These are phyloP conservation scores for Zelostemma sp. DNA, from an alignment of 1,140 invertebrate genomes.

Conservation along the genomic window DNA sequence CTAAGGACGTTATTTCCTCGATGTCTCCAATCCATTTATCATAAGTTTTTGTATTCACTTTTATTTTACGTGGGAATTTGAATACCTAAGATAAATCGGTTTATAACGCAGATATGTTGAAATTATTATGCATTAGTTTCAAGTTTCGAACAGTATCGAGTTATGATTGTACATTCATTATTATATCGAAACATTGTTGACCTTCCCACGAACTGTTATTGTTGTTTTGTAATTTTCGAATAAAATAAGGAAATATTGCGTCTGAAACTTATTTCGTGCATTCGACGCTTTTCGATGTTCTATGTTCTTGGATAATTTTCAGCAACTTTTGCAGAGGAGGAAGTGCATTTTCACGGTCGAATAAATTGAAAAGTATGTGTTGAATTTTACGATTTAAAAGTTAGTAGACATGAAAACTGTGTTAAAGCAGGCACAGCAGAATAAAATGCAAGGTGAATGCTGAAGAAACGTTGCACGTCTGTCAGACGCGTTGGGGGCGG, in stretches of 20 bases:
- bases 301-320: neutral
- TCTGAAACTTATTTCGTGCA: neutral
- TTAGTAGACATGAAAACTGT: neutral
- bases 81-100: neutral
- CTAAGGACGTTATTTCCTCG: slow-evolving; percentile 9
- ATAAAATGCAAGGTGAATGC: neutral
- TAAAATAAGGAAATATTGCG: neutral
- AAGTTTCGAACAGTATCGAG: neutral
- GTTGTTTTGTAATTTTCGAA: slow-evolving; percentile 2
- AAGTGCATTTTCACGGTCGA: neutral
- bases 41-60: slow-evolving; percentile 2
- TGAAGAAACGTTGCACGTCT: neutral
- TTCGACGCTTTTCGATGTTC: no score
- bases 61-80: slow-evolving; percentile 1
- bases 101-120: neutral
- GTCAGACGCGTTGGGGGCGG: neutral
- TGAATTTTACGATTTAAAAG: neutral
- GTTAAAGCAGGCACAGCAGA: neutral
- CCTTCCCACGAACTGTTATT: neutral
- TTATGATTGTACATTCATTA: neutral
- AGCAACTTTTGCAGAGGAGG: neutral
- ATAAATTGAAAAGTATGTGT: neutral
- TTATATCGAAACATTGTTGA: neutral
- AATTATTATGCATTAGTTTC: neutral
- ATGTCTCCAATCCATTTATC: slow-evolving; percentile 6